Percentiles rank a stretch among this genome's conserved stretches.
These are phyloP conservation scores for Phrixothrix hirtus DNA, from an alignment of 2,888 invertebrate genomes.

Conservation along the genomic window DNA sequence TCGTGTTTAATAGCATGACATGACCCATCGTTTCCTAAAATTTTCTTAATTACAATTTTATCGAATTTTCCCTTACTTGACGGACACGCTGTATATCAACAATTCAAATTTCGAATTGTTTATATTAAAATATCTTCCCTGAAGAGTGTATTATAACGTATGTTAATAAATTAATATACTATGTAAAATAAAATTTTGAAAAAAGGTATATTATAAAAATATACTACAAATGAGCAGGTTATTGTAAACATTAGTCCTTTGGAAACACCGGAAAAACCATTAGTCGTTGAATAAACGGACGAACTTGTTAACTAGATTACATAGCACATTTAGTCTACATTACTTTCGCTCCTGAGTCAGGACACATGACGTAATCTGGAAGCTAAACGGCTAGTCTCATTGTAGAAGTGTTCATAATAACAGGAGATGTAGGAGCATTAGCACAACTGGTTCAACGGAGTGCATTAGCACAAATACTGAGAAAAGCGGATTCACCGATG, in stretches of 20 bases:
- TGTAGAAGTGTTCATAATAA: slow-evolving; percentile 23
- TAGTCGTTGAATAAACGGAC: slow-evolving; percentile 6
- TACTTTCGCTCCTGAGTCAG: slow-evolving; percentile 10
- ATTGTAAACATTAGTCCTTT: slow-evolving; percentile 5
- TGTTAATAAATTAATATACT: too few relatives aligned
- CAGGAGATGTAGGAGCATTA: slow-evolving; percentile 18
- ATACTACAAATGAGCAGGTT: too few relatives aligned
- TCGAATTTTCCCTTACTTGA: too few relatives aligned
- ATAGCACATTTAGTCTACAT: slow-evolving; percentile 14
- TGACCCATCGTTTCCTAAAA: too few relatives aligned
- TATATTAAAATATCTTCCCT: too few relatives aligned
- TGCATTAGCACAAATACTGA: slow-evolving; percentile 23
- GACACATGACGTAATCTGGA: slow-evolving; percentile 19
- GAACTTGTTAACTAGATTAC: slow-evolving; percentile 13
- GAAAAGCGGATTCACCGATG: slow-evolving; percentile 22
- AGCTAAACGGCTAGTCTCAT: slow-evolving; percentile 16
- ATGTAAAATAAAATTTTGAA: too few relatives aligned
- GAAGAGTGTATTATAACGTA: too few relatives aligned
- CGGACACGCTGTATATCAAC: too few relatives aligned
- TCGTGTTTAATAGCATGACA: too few relatives aligned
- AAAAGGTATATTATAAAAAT: too few relatives aligned
- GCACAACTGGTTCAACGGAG: slow-evolving; percentile 20
- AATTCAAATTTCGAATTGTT: too few relatives aligned
- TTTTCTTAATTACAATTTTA: too few relatives aligned
- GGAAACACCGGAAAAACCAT: slow-evolving; percentile 7